Base-by-base conservation (phyloP, 2,888 invertebrate species). In the Pandemis heparana region DNA sequence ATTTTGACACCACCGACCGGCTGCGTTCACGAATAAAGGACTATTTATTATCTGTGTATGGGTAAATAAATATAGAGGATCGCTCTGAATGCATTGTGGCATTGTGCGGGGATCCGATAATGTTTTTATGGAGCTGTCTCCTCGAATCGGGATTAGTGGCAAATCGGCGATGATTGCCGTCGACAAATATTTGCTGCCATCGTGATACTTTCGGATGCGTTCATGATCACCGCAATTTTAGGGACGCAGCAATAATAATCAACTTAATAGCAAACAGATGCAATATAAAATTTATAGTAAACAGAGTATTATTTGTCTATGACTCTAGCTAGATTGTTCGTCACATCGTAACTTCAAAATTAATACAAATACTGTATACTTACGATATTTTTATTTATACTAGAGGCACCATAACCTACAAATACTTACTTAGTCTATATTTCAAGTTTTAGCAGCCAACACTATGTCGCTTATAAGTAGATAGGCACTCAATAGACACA, bases 1-100 rank as follows among this genome's bases (percentile, higher is more conserved):
- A 89, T 91, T 90, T 83, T 89, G 89, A 92, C 92, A 92, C 90
- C 89, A 89, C 85, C 89, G 89, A 89, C 85, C 89, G 89, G 90
- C 87, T 88, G 88, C 87, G 81, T 81, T 79, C 79, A 78, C 83
- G 85, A 88, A 88, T 89, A 87, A 78, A 84, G 80, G 84, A 82
- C 83, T 86, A 89, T 90, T 89, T 92, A 92, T 92, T 92, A 92
- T 93, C 87, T 89, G 89, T 90, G 88, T 90, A 92, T 91, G 89
- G 90, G 88, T 87, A 91, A 91, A 91, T 92, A 92, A 92, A 91
- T 92, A 89, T 81, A 87, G 86, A 85, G 87, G 87, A 86, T 84
- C 82, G 81, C 81, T 84, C 83, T 86, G 87, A 87, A 86, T 65
- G 70, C 69, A 74, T 65, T 65, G 73, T 86, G 85, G 83, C 86